Conservation (phyloP, 2,888 invertebrate genomes). For the Hemithea aestivaria region DNA sequence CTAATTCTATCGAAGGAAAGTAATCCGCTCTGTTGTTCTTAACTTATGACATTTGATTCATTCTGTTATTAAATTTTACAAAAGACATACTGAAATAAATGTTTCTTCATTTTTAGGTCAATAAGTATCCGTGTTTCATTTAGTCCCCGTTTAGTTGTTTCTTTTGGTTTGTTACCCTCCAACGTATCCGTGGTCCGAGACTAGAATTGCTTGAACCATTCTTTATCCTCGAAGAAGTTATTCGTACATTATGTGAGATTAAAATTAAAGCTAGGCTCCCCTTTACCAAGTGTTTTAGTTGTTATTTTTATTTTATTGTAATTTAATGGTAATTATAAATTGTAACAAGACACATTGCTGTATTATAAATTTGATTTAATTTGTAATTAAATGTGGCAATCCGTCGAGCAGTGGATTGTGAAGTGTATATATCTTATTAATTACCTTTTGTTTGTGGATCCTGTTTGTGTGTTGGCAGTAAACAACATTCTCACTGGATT, state of each 20-base stretch:
- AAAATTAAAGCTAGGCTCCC: slow-evolving; percentile 13
- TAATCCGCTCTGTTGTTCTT: slow-evolving; percentile 74
- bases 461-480: slow-evolving; percentile 2
- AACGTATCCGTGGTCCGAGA: not conserved
- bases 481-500: not conserved
- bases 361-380: slow-evolving; percentile 30
- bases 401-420: slow-evolving; percentile 21
- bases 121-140: slow-evolving; percentile 80
- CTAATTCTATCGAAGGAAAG: slow-evolving; percentile 69
- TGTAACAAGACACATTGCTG: slow-evolving; percentile 29
- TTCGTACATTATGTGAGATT: too few relatives aligned
- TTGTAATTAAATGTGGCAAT: slow-evolving; percentile 26
- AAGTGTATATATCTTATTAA: slow-evolving; percentile 26
- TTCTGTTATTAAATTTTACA: slow-evolving; percentile 81
- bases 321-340: slow-evolving; percentile 28
- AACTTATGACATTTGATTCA: slow-evolving; percentile 73
- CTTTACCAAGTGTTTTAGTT: slow-evolving; percentile 28
- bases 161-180: slow-evolving; percentile 5
- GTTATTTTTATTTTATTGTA: slow-evolving; percentile 29
- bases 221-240: too few relatives aligned
- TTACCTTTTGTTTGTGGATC: slow-evolving; percentile 16
- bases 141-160: slow-evolving; percentile 34
- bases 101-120: slow-evolving; percentile 86
- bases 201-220: too few relatives aligned
- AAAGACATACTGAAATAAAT: slow-evolving; percentile 85